phyloP scores from a whole-genome alignment of 1,140 invertebrate species.

The Phenacoccus solenopsis region DNA sequence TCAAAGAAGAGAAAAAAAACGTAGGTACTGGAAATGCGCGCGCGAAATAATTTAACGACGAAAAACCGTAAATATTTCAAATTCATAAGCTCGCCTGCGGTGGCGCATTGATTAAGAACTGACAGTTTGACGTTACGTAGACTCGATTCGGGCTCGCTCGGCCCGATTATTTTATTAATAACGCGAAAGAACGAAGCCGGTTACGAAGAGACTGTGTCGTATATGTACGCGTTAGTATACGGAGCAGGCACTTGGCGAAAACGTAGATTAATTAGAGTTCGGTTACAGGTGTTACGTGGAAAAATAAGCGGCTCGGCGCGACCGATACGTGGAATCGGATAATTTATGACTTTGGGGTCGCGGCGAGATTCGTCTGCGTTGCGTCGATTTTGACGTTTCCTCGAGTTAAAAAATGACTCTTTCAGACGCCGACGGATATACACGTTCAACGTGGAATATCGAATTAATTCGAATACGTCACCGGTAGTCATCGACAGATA shows the following conservation, averaged over 20 bases:
- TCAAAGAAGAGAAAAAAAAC: too few species aligned
- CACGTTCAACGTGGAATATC: background rate
- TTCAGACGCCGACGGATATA: background rate
- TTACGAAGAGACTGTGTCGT: background rate
- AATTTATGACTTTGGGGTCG: background rate
- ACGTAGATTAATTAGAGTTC: constrained; percentile 7
- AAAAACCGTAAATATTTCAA: too few species aligned
- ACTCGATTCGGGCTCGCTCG: too few species aligned
- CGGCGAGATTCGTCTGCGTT: background rate
- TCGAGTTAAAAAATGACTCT: background rate
- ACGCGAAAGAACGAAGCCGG: too few species aligned
- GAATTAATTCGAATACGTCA: background rate
- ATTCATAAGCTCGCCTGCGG: too few species aligned
- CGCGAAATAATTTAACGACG: too few species aligned
- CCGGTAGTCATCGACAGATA: background rate
- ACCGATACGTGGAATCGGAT: background rate
- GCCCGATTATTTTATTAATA: too few species aligned
- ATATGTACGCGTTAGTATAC: background rate
- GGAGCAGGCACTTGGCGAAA: background rate
- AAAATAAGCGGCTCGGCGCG: background rate
- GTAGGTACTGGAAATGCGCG: too few species aligned
- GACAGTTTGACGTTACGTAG: too few species aligned
- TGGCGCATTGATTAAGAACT: too few species aligned
- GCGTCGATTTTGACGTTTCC: background rate
- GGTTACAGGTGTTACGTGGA: constrained; percentile 9